Base-by-base conservation (phyloP, 2,888 invertebrate species). In the Acanthosepion esculentum region DNA sequence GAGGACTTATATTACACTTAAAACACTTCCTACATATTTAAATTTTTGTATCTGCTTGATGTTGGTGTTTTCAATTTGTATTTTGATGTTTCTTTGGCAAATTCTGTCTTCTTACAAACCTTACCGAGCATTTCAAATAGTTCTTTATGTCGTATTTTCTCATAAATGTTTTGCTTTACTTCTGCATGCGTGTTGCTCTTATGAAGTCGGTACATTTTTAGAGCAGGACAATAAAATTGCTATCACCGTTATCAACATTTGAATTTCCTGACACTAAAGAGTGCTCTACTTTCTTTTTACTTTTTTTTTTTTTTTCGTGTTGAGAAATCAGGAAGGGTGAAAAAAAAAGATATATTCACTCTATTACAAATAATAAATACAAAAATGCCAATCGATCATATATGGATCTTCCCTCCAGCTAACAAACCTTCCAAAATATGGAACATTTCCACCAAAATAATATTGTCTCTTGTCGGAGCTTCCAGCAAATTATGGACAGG, bases 401-500 rank as follows among this genome's bases (percentile, higher is more conserved):
- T 94, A 20, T 95, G 95, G 95, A 64, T 95, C 91, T 95, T 95
- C 1, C 95, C 95, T 0, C 41, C 91, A 48, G 95, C 95, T 0
- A 50, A 78, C 26, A 94, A 55, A 55, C 94, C 95, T 48, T 94
- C 95, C 1, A 94, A 93, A 41, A 59, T 95, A 48, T 95, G 95
- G 95, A 94, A 93, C 10, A 10, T 95, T 5, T 95, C 95, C 18
- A 95, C 95, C 92, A 94, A 94, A 23, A 94, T 95, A 20, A 92
- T 95, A 7, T 23, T 95, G 12, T 64, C 94, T 0, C 18, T 95
- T 7, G 95, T 95, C 48, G 92, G 95, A 8, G 94, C 94, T 26
- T 94, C 94, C 18, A 95, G 95, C 94, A 95, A 95, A 94, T 29
- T 95, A n/a, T 94, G 95, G 59, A 18, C 95, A 26, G 95, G 95